phyloP scores from a whole-genome alignment of 2,797 vertebrate species.

The Tenualosa ilisha region DNA sequence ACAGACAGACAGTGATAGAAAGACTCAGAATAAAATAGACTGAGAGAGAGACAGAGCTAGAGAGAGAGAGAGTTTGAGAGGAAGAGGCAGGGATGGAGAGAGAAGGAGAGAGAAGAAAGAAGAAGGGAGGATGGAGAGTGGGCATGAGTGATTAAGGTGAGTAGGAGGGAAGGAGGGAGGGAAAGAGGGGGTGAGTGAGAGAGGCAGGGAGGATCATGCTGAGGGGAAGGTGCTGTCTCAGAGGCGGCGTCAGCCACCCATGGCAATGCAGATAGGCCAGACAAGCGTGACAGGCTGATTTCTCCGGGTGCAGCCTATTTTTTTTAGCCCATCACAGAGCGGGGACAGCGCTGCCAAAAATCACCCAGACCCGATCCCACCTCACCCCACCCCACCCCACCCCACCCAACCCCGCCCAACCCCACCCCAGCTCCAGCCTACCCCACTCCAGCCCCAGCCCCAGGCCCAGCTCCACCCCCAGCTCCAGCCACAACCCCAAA shows the following conservation, averaged over 20 bases:
- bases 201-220: neutral
- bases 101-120: neutral
- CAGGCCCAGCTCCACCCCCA: neutral
- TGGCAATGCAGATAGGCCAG: neutral
- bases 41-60: too few species aligned
- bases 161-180: neutral
- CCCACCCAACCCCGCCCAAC: too few species aligned
- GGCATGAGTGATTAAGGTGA: neutral
- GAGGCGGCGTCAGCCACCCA: neutral
- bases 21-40: neutral
- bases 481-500: too few species aligned
- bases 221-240: constrained; percentile 4
- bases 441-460: too few species aligned
- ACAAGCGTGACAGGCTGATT: neutral
- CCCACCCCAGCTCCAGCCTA: too few species aligned
- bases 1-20: neutral
- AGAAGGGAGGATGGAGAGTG: neutral
- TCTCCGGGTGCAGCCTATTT: neutral
- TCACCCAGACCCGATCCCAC: neutral
- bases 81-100: neutral
- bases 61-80: neutral
- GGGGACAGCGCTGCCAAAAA: neutral
- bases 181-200: neutral
- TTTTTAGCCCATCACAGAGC: neutral
- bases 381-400: neutral